phyloP scores from a whole-genome alignment of 2,113 vertebrate species.

The Sigmodon hispidus region DNA sequence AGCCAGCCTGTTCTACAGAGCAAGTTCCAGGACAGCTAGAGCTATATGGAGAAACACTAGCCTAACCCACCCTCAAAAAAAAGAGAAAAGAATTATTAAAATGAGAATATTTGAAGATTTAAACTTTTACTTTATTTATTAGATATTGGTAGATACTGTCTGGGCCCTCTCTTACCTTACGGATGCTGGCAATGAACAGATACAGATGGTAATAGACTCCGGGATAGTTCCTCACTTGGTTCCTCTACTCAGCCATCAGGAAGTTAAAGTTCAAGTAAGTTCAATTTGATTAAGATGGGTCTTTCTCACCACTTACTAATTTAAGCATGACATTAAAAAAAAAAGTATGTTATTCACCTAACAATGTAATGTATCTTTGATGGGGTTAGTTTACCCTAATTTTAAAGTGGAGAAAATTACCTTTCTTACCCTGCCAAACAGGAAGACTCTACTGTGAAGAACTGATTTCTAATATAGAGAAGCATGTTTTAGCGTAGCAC shows the following conservation, averaged over 20 bases:
- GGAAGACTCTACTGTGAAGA: not conserved
- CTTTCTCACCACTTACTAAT: constrained; percentile 38
- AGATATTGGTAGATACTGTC: constrained; percentile 99
- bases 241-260: constrained; percentile 98
- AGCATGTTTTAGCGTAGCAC: not conserved
- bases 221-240: constrained; percentile 98
- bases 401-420: constrained; percentile 33
- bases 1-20: not conserved
- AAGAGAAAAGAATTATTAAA: not conserved
- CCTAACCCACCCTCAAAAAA: not conserved
- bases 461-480: not conserved
- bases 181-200: constrained; percentile 99
- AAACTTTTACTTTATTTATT: constrained; percentile 62
- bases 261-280: constrained; percentile 99
- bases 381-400: not conserved
- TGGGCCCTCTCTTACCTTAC: constrained; percentile 99
- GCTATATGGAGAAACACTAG: not conserved
- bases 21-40: not conserved
- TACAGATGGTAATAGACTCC: constrained; percentile 99
- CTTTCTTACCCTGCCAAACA: not conserved
- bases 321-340: constrained; percentile 19
- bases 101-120: constrained; percentile 57
- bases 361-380: not conserved
- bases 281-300: constrained; percentile 32
- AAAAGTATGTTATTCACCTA: not conserved